phyloP scores from a whole-genome alignment of 2,888 invertebrate genomes.

The Carpatolechia fugitivella region DNA sequence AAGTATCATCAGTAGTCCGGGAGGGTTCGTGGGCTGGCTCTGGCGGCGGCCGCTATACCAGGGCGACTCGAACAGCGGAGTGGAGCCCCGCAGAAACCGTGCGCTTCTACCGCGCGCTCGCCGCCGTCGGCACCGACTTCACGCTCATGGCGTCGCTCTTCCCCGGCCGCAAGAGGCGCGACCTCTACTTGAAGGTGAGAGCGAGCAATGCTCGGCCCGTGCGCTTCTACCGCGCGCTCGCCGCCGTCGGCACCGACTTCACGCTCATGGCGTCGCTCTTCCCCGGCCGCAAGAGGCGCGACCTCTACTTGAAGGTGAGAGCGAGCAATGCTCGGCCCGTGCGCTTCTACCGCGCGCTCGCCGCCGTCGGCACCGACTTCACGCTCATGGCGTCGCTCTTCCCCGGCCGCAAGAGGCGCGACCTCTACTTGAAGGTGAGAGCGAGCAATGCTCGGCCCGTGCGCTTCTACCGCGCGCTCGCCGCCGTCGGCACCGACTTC shows the following conservation, averaged over 20 bases:
- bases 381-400: constrained; percentile 91
- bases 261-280: constrained; percentile 89
- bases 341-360: constrained; percentile 63
- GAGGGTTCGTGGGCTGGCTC: constrained; percentile 78
- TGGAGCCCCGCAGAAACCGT: constrained; percentile 90
- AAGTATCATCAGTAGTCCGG: constrained; percentile 82
- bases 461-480: constrained; percentile 63
- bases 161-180: constrained; percentile 86
- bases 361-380: constrained; percentile 95
- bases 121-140: constrained; percentile 95
- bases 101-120: constrained; percentile 94
- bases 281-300: constrained; percentile 86
- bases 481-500: constrained; percentile 95
- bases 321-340: too few species aligned
- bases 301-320: constrained; percentile 92
- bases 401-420: constrained; percentile 86
- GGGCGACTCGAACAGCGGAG: constrained; percentile 83
- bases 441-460: not conserved
- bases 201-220: too few species aligned
- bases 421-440: constrained; percentile 88
- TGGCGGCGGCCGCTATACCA: constrained; percentile 82
- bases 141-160: constrained; percentile 91
- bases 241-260: too few species aligned
- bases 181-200: constrained; percentile 90
- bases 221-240: too few species aligned